Percentiles rank a stretch among this genome's conserved stretches.
Conservation (phyloP, 92 coral and sea anemone species). For the Actinostola sp. region DNA sequence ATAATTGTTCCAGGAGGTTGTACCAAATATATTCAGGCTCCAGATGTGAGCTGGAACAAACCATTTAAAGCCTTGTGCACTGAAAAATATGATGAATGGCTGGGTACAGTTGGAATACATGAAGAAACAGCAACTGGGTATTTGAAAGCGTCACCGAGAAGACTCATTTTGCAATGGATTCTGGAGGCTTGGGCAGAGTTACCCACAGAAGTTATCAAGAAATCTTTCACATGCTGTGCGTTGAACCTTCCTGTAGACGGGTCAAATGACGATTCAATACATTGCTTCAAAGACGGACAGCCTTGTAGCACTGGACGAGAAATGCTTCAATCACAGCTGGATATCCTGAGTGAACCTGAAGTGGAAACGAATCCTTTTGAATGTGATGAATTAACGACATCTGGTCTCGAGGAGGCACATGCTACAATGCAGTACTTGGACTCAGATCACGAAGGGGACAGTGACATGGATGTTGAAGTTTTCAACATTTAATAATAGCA, state of each 20-base stretch:
- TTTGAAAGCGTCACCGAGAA: slow-evolving; percentile 60
- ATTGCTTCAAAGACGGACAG: slow-evolving; percentile 72
- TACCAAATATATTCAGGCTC: slow-evolving; percentile 57
- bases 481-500: too few species aligned
- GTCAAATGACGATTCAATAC: slow-evolving; percentile 57
- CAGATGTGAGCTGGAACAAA: slow-evolving; percentile 56
- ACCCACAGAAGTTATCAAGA: slow-evolving; percentile 56
- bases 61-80: slow-evolving; percentile 50
- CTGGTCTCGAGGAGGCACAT: slow-evolving; percentile 59
- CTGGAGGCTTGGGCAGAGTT: slow-evolving; percentile 61
- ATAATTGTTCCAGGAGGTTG: slow-evolving; percentile 60
- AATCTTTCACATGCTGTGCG: slow-evolving; percentile 52
- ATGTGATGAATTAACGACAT: slow-evolving; percentile 32
- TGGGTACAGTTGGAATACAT: slow-evolving; percentile 53
- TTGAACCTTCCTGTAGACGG: slow-evolving; percentile 61
- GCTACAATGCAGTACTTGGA: slow-evolving; percentile 20
- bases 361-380: slow-evolving; percentile 58
- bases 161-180: slow-evolving; percentile 73
- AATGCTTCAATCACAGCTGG: slow-evolving; percentile 61
- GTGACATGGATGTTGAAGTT: too few species aligned
- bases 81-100: slow-evolving; percentile 55
- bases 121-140: slow-evolving; percentile 74
- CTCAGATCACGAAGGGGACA: too few species aligned
- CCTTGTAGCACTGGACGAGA: slow-evolving; percentile 66
- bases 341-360: slow-evolving; percentile 57